Percentiles rank a stretch among this genome's conserved stretches.
Conservation (phyloP, 2,113 vertebrate genomes). For the Thunnus maccoyii region DNA sequence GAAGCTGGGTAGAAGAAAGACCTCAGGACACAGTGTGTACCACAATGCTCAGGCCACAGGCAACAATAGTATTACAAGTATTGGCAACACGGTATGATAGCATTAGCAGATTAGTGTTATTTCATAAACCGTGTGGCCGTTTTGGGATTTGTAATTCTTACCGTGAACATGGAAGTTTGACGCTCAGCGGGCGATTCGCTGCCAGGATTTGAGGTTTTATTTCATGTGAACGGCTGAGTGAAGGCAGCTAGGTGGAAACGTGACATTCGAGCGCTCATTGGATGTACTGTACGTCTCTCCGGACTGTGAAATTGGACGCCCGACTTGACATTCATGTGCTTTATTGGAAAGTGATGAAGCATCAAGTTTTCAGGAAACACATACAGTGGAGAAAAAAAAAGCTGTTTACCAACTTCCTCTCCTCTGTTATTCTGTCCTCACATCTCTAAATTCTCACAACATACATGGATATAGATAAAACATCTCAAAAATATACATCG, state of each 20-base stretch:
- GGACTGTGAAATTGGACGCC: constrained; percentile 18
- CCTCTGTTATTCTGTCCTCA: no score
- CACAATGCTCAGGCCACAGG: constrained; percentile 25
- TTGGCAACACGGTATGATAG: constrained; percentile 30
- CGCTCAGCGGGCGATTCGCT: constrained; percentile 7
- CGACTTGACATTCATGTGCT: neutral
- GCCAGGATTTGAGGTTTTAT: constrained; percentile 2
- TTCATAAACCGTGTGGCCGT: constrained; percentile 22
- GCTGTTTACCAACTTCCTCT: no score
- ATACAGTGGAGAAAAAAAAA: no score
- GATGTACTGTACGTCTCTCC: neutral
- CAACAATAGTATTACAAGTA: constrained; percentile 52
- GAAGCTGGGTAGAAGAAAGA: constrained; percentile 28
- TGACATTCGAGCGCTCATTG: neutral
- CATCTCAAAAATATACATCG: no score
- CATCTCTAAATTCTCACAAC: neutral
- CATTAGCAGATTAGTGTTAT: constrained; percentile 47
- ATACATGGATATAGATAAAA: neutral
- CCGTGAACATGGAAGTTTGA: constrained; percentile 5
- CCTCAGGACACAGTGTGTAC: constrained; percentile 27
- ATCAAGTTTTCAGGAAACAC: no score
- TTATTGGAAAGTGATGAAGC: neutral
- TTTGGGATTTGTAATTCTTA: constrained; percentile 16
- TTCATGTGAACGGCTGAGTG: neutral
- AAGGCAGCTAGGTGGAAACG: neutral